phyloP scores from a whole-genome alignment of 2,888 invertebrate genomes.

The Drymonia ruficornis region DNA sequence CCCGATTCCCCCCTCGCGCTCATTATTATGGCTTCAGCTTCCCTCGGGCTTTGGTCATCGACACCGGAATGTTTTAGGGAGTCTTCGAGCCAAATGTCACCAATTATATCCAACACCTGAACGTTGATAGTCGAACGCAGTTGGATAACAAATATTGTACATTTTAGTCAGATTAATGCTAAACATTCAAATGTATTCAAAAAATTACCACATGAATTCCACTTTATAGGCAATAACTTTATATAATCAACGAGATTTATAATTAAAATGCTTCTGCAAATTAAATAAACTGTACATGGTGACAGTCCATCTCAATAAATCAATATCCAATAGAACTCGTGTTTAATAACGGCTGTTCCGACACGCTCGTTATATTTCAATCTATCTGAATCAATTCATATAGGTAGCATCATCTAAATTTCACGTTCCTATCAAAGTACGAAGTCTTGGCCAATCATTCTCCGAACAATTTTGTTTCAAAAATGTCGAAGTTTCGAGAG shows the following conservation, averaged over 20 bases:
- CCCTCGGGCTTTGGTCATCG: constrained; percentile 75
- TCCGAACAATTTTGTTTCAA: constrained; percentile 42
- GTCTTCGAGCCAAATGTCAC: constrained; percentile 53
- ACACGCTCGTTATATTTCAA: constrained; percentile 8
- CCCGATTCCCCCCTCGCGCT: constrained; percentile 48
- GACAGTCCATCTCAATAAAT: constrained; percentile 3
- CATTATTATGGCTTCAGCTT: constrained; percentile 77
- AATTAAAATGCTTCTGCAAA: neutral
- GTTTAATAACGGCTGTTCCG: constrained; percentile 8
- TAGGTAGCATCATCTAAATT: neutral
- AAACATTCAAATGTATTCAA: constrained; percentile 5
- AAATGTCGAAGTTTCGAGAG: constrained; percentile 61
- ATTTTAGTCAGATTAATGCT: neutral
- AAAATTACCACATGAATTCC: neutral
- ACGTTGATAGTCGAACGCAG: constrained; percentile 16
- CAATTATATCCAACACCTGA: constrained; percentile 49
- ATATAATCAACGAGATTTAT: neutral
- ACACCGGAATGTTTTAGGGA: constrained; percentile 61
- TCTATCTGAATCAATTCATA: constrained; percentile 6
- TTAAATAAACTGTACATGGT: neutral
- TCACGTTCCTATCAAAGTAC: neutral
- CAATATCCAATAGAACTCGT: constrained; percentile 12
- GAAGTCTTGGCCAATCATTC: constrained; percentile 39
- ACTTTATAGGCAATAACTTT: neutral
- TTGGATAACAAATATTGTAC: neutral